Evolutionary conservation across 2,113 vertebrate genomes (phyloP).

Genomic region (Himantopus leucocephalus): DNA sequence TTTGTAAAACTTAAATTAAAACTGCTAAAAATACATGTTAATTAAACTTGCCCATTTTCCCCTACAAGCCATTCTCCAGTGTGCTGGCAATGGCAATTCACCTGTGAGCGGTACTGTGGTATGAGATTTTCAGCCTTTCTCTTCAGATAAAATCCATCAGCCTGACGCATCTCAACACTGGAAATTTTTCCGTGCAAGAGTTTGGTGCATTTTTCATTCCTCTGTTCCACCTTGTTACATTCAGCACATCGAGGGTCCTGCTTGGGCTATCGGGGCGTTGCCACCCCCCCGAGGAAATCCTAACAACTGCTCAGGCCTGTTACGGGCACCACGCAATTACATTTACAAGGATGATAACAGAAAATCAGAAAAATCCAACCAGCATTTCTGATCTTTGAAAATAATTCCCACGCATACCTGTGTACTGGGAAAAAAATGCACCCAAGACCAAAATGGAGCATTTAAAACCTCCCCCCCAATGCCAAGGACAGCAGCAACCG

Average conservation of each 20-base stretch:
- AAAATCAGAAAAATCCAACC: background rate
- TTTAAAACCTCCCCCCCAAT: background rate
- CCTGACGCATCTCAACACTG: background rate
- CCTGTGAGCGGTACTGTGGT: background rate
- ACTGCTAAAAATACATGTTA: background rate
- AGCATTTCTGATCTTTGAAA: background rate
- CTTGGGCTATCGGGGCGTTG: background rate
- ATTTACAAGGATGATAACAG: background rate
- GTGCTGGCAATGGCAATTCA: background rate
- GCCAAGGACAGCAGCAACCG: background rate
- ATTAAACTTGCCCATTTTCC: background rate
- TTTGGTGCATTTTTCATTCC: background rate
- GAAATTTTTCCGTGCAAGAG: background rate
- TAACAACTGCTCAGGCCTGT: background rate
- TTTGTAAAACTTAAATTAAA: background rate
- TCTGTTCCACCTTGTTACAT: background rate
- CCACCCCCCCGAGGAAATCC: background rate
- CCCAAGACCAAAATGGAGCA: background rate
- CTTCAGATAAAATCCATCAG: background rate
- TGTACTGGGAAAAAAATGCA: background rate
- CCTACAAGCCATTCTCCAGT: background rate
- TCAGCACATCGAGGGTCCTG: background rate
- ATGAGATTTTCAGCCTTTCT: background rate
- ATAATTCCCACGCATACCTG: background rate
- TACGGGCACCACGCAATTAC: rapidly evolving